Evolutionary conservation across 2,113 vertebrate species (phyloP).

Genomic region (Anoura caudifer): DNA sequence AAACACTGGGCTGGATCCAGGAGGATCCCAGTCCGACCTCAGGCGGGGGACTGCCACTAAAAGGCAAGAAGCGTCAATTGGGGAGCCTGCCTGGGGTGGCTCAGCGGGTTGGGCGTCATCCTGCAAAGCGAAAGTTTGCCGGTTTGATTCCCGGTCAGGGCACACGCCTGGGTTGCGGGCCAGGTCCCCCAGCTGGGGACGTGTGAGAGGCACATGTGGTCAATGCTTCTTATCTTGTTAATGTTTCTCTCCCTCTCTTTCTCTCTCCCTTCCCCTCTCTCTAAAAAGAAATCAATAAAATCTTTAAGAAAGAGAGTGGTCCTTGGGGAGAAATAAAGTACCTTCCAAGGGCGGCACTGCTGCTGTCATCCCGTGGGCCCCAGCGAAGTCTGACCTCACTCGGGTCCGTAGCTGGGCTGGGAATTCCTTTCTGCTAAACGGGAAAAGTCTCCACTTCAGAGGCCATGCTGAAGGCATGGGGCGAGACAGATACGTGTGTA

Average conservation of each 20-base stretch:
- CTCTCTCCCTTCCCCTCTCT: too few relatives aligned
- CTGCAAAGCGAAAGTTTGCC: too few relatives aligned
- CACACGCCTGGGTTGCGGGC: too few relatives aligned
- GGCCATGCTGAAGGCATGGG: not conserved
- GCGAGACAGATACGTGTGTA: rapidly evolving
- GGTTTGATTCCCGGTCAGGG: too few relatives aligned
- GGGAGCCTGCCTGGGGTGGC: too few relatives aligned
- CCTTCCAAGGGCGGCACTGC: not conserved
- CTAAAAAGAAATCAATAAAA: too few relatives aligned
- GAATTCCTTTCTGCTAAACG: not conserved
- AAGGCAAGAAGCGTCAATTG: not conserved
- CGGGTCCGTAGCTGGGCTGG: not conserved
- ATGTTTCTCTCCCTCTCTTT: too few relatives aligned
- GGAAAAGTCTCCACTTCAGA: not conserved
- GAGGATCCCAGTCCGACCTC: not conserved
- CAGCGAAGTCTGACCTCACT: not conserved
- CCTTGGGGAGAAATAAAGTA: not conserved
- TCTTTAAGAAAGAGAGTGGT: too few relatives aligned
- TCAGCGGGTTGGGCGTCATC: too few relatives aligned
- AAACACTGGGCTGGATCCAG: not conserved
- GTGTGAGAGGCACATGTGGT: too few relatives aligned
- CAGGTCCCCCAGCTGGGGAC: too few relatives aligned
- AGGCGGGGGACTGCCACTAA: not conserved
- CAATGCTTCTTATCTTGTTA: rapidly evolving
- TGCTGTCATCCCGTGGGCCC: rapidly evolving